A percentile compares a stretch with the other conserved stretches of the same genome.
phyloP scores from a whole-genome alignment of 2,797 vertebrate genomes.

The Rhinophrynus dorsalis region DNA sequence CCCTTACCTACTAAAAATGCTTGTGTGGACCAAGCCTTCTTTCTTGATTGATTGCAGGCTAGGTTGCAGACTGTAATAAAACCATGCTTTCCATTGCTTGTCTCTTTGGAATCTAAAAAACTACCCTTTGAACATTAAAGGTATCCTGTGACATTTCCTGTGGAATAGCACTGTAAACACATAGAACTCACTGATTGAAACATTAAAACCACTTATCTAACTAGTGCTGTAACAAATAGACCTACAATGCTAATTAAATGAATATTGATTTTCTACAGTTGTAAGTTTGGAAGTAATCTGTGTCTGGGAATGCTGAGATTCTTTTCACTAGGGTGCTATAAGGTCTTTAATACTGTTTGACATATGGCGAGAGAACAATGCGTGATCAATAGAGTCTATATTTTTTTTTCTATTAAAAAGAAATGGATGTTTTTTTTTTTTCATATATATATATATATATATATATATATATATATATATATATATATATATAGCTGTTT shows the following conservation, averaged over 20 bases:
- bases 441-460: too few species aligned
- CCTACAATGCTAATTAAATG: constrained; percentile 34
- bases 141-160: constrained; percentile 70
- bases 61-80: constrained; percentile 59
- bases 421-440: too few species aligned
- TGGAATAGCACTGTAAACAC: constrained; percentile 74
- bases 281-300: constrained; percentile 28
- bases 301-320: constrained; percentile 24
- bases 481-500: too few species aligned
- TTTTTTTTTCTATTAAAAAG: neutral
- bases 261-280: constrained; percentile 40
- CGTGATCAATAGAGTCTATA: neutral
- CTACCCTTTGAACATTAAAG: constrained; percentile 68
- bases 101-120: constrained; percentile 62
- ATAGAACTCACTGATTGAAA: constrained; percentile 73
- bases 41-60: constrained; percentile 62
- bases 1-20: too few species aligned
- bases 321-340: constrained; percentile 4
- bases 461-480: too few species aligned
- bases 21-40: too few species aligned
- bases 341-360: constrained; percentile 26
- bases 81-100: constrained; percentile 64
- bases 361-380: neutral
- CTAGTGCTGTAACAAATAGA: constrained; percentile 32
- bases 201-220: constrained; percentile 55